A percentile compares a stretch with the other conserved stretches of the same genome.
phyloP scores from a whole-genome alignment of 2,113 vertebrate species.

The Leptodactylus fuscus region DNA sequence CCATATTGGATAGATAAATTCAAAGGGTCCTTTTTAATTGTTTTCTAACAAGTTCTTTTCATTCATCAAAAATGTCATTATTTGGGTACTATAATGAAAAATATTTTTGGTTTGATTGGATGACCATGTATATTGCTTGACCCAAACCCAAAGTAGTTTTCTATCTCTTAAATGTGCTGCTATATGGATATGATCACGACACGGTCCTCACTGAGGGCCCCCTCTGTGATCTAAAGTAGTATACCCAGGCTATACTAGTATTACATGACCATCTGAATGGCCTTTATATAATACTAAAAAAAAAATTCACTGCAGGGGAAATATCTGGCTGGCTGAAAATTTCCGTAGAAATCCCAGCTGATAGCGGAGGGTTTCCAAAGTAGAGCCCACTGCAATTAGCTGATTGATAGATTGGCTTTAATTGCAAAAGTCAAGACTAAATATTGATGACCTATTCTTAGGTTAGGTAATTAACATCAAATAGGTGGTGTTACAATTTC shows the following conservation, averaged over 20 bases:
- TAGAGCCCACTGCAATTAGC: not conserved
- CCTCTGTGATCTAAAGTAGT: too few species aligned
- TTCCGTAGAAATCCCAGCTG: not conserved
- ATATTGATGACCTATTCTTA: too few species aligned
- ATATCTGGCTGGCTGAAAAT: not conserved
- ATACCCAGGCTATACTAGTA: too few species aligned
- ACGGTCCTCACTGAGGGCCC: too few species aligned
- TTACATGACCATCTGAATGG: too few species aligned
- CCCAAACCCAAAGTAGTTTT: not conserved
- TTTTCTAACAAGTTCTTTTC: not conserved
- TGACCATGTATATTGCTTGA: not conserved
- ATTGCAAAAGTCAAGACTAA: too few species aligned
- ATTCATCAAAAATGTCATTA: not conserved
- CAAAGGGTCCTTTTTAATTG: not conserved
- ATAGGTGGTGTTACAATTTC: too few species aligned
- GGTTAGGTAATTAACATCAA: too few species aligned
- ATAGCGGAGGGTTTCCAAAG: not conserved
- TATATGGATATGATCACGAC: too few species aligned
- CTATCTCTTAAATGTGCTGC: not conserved
- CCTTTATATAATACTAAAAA: not conserved
- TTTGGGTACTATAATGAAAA: not conserved
- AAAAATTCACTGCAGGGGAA: not conserved
- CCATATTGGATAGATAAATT: not conserved
- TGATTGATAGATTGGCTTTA: not conserved
- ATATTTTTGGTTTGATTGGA: not conserved